These are phyloP conservation scores for Phalera bucephala DNA, from an alignment of 2,888 invertebrate species.

Conservation along the genomic window DNA sequence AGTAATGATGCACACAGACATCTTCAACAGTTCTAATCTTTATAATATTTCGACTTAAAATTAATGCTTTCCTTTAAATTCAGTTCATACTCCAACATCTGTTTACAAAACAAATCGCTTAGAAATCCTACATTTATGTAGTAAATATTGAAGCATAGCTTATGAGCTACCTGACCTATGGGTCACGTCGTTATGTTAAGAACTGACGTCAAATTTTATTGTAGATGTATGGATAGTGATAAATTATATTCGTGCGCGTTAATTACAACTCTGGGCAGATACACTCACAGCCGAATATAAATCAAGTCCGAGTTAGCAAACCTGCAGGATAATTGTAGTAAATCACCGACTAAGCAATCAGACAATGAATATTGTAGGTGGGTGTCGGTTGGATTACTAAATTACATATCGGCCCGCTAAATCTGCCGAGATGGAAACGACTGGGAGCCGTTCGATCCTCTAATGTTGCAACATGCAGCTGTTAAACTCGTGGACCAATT, in stretches of 20 bases:
- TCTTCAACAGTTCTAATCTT: slow-evolving; percentile 10
- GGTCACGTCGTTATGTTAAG: slow-evolving; percentile 47
- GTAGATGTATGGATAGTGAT: slow-evolving; percentile 61
- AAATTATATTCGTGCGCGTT: slow-evolving; percentile 54
- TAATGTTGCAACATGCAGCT: slow-evolving; percentile 68
- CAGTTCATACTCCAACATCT: too few relatives aligned
- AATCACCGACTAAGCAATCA: slow-evolving; percentile 68
- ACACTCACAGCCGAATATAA: slow-evolving; percentile 52
- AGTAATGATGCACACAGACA: slow-evolving; percentile 45
- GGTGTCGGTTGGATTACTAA: slow-evolving; percentile 66
- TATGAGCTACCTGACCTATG: too few relatives aligned
- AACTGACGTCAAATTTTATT: slow-evolving; percentile 48
- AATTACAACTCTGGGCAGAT: slow-evolving; percentile 47
- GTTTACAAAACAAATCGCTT: too few relatives aligned
- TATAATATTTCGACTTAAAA: background rate
- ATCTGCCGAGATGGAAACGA: slow-evolving; percentile 46
- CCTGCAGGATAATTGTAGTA: slow-evolving; percentile 63
- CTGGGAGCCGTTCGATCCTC: slow-evolving; percentile 36
- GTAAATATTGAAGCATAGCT: too few relatives aligned
- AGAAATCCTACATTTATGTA: slow-evolving; percentile 39
- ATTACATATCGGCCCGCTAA: slow-evolving; percentile 61
- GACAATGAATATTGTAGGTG: slow-evolving; percentile 65
- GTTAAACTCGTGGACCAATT: slow-evolving; percentile 59
- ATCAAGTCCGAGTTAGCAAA: slow-evolving; percentile 64
- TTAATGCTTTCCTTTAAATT: background rate